Evolutionary conservation across 2,113 vertebrate species (phyloP).

Genomic region (Dicentrarchus labrax): DNA sequence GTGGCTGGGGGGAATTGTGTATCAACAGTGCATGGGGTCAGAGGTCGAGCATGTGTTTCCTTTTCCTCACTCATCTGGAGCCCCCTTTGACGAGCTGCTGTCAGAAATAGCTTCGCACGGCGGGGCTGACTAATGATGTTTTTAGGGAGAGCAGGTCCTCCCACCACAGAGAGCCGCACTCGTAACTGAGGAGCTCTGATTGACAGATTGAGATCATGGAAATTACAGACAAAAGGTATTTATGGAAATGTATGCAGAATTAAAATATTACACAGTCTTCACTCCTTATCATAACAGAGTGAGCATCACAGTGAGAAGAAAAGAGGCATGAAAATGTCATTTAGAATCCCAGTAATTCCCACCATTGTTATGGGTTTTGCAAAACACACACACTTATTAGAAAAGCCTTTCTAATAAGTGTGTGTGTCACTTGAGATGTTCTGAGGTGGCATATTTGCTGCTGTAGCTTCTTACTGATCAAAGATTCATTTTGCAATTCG

Average conservation of each 20-base stretch:
- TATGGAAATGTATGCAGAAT: constrained; percentile 64
- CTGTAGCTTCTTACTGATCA: constrained; percentile 9
- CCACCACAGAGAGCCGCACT: constrained; percentile 48
- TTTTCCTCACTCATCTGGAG: constrained; percentile 19
- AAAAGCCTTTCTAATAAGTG: background rate
- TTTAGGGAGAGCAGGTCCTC: constrained; percentile 59
- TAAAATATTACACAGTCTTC: constrained; percentile 37
- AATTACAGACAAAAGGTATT: constrained; percentile 63
- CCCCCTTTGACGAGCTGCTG: constrained; percentile 52
- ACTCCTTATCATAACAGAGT: background rate
- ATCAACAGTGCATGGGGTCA: constrained; percentile 33
- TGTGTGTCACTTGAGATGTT: background rate
- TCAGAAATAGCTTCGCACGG: constrained; percentile 39
- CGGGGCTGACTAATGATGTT: constrained; percentile 65
- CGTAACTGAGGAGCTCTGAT: constrained; percentile 39
- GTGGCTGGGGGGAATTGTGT: constrained; percentile 6
- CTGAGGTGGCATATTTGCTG: constrained; percentile 2
- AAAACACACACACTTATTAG: constrained; percentile 10
- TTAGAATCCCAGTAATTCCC: background rate
- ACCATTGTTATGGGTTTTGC: background rate
- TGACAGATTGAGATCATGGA: constrained; percentile 79
- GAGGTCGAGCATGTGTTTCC: constrained; percentile 46
- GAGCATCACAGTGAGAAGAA: constrained; percentile 3
- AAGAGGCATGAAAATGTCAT: background rate
- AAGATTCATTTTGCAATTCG: constrained; percentile 26